Evolutionary conservation across 2,888 invertebrate species (phyloP).

Genomic region (Oeneis ivallda): DNA sequence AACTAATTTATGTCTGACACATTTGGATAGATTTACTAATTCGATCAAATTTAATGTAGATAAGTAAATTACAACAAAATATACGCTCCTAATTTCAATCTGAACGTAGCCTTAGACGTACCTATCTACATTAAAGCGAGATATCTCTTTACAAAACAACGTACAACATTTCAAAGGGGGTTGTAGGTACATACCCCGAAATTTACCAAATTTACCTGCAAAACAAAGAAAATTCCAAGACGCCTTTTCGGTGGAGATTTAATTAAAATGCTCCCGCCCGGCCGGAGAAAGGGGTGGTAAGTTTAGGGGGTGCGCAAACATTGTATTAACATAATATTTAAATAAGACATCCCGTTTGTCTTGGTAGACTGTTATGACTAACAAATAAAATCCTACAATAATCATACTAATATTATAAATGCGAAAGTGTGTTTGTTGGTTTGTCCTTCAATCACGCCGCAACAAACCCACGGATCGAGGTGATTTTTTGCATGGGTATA

Average conservation of each 20-base stretch:
- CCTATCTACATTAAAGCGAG: slow-evolving; percentile 1
- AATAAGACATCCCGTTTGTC: slow-evolving; percentile 51
- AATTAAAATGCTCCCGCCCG: slow-evolving; percentile 67
- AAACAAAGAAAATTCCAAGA: slow-evolving; percentile 71
- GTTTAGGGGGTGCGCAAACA: slow-evolving; percentile 47
- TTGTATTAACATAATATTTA: slow-evolving; percentile 75
- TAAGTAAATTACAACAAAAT: no score
- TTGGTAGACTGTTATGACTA: slow-evolving; percentile 7
- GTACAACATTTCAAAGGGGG: slow-evolving; percentile 23
- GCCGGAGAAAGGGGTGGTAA: slow-evolving; percentile 50
- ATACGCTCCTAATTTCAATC: neutral
- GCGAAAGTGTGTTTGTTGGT: no score
- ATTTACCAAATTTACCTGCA: slow-evolving; percentile 39
- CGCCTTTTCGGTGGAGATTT: slow-evolving; percentile 70
- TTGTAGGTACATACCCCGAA: slow-evolving; percentile 10
- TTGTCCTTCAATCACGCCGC: no score
- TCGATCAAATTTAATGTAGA: no score
- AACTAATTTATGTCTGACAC: no score
- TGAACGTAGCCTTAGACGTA: neutral
- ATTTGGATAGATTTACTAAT: no score
- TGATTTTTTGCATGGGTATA: no score
- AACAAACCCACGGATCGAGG: no score
- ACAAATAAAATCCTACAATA: neutral
- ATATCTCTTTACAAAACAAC: slow-evolving; percentile 24
- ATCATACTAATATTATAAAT: no score